A percentile compares a stretch with the other conserved stretches of the same genome.
Conservation (phyloP, 2,113 vertebrate genomes). For the Oncorhynchus mykiss region DNA sequence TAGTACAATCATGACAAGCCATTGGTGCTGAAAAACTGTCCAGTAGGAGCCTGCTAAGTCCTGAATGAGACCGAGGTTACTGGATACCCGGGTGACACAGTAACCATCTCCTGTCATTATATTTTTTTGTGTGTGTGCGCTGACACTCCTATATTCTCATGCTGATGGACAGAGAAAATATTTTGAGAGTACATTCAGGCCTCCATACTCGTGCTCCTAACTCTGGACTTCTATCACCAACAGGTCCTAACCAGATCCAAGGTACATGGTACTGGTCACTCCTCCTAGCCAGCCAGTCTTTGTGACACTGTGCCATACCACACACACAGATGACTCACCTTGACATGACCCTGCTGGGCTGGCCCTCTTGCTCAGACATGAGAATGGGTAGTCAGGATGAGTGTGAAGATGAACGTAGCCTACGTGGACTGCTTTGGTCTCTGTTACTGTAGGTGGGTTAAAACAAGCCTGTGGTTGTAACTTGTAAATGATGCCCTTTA, state of each 20-base stretch:
- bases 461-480: background rate
- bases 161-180: background rate
- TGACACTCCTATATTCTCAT: background rate
- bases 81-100: background rate
- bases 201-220: background rate
- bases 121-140: background rate
- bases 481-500: background rate
- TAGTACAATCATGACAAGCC: too few relatives aligned
- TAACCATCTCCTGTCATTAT: conserved; percentile 2
- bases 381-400: background rate
- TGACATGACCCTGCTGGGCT: background rate
- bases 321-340: background rate
- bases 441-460: background rate
- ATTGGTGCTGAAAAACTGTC: too few relatives aligned
- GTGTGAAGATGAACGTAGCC: background rate
- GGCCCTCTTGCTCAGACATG: background rate
- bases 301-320: background rate
- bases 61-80: background rate
- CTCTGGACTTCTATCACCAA: background rate
- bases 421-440: background rate
- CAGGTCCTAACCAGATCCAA: background rate
- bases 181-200: background rate
- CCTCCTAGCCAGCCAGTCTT: conserved; percentile 1
- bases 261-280: background rate
- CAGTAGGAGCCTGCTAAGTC: background rate